Base-by-base conservation (phyloP, 2,888 invertebrate genomes). In the Priocnemis perturbator region DNA sequence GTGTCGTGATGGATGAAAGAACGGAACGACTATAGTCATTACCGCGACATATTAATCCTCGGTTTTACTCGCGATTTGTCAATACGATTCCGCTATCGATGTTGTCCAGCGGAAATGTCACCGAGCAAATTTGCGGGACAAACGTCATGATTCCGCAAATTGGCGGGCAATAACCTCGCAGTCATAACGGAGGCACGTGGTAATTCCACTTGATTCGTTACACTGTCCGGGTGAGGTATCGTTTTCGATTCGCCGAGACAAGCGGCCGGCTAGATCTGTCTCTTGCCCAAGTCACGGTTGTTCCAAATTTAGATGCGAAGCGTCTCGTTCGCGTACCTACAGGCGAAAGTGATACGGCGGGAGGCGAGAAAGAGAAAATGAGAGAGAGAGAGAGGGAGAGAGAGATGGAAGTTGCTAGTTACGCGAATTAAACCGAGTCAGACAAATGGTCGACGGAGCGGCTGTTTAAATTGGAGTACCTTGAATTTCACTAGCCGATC, bases 271-370 rank as follows among this genome's bases (percentile, higher is more conserved):
- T 44, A 44, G 55, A n/a, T 37, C 30, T 19, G 30, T 56, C 47
- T 57, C 58, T 52, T 52, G 26, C 37, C 52, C 37, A 19, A 64
- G 26, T 57, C 50, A 48, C 58, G 14, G 11, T 44, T 45, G 67
- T 58, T 67, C 67, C 64, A 67, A 64, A 64, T 67, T 67, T 67
- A 67, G 67, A 57, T 20, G 50, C 20, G 21, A 56, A 26, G 20
- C 58, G 62, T 52, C 59, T 17, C 60, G 37, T 21, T n/a, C 48
- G 37, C 17, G 55, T 62, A 23, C 37, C 4, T 9, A 11, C 37
- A 9, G 37, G 7, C 37, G 64, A 30, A 58, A 20, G 50, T 50
- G 50, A 50, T 37, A 37, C 37, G 37, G 37, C 37, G 37, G 26
- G 7, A 7, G 26, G 26, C 7, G 26, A 26, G 26, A 7, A 7